Base-by-base conservation (phyloP, 2,888 invertebrate genomes). In the Chrysina gloriosa region DNA sequence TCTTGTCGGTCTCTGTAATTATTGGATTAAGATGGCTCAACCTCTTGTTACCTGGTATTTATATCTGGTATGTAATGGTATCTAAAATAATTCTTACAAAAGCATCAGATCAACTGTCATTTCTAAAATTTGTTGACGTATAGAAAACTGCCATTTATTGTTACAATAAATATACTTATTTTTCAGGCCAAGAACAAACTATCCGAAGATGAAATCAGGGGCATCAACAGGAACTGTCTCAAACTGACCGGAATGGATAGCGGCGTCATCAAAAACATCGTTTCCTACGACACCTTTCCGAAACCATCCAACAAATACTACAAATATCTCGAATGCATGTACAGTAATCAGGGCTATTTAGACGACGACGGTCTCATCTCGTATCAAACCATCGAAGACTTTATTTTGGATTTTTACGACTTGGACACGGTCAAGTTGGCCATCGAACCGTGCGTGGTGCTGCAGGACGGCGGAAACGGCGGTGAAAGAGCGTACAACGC, bases 321-420 rank as follows among this genome's bases (percentile, higher is more conserved):
- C 7, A 67, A 54, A 29, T 63, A 58, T 19, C 36, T 67, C 19
- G 63, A 63, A 39, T 67, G 67, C 27, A 67, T 52, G 34, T 67
- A 67, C 25, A 31, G 21, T 5, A 63, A 63, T 7, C 67, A 67
- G 7, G 67, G 67, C 16, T 67, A 67, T 23, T 19, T 67, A 14
- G 67, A 63, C 21, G 23, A 14, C 6, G 67, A 67, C 11, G 67
- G 67, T 31, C 50, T 63, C 9, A 67, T 67, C 19, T 50, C 63
- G 11, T 67, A 63, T 21, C n/a, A n/a, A 39, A 63, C 63, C 7
- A 54, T 67, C 7, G 67, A 67, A 34, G 67, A 67, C 16, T 67
- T 67, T 21, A 63, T 67, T 21, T 42, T 52, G 52, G 67, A 63
- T 16, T 67, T 58, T 45, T 67, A 67, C 23, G 67, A 63, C 25